Evolutionary conservation across 1,140 invertebrate genomes (phyloP).

Genomic region (Calosoma granatense): DNA sequence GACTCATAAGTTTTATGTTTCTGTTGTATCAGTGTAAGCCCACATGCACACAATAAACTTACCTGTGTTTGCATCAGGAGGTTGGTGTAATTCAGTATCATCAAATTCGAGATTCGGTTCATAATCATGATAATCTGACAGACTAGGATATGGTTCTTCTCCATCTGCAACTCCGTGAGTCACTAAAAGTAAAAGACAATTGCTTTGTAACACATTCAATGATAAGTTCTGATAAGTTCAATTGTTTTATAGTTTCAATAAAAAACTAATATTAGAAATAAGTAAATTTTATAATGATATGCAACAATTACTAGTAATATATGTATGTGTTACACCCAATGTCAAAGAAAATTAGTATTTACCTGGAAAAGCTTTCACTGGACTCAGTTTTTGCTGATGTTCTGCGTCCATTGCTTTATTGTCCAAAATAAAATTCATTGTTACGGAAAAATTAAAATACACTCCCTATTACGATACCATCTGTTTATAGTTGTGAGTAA

Average conservation of each 20-base stretch:
- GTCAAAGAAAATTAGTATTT: too few relatives aligned
- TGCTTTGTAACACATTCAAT: not conserved
- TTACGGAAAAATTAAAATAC: not conserved
- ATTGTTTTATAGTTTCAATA: not conserved
- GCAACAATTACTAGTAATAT: too few relatives aligned
- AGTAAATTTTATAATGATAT: not conserved
- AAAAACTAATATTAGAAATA: not conserved
- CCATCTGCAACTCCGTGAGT: constrained; percentile 37
- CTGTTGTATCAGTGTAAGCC: too few relatives aligned
- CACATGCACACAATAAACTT: too few relatives aligned
- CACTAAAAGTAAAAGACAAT: not conserved
- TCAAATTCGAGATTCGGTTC: constrained; percentile 93
- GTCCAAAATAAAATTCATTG: constrained; percentile 7
- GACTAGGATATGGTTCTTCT: constrained; percentile 77
- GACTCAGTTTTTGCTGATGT: constrained; percentile 33
- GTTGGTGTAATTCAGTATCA: constrained; percentile 75
- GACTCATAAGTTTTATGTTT: too few relatives aligned
- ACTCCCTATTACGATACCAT: not conserved
- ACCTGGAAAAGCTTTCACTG: constrained; percentile 35
- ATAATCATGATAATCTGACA: constrained; percentile 86
- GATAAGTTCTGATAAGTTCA: not conserved
- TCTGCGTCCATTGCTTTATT: constrained; percentile 30
- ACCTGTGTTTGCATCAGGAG: constrained; percentile 38
- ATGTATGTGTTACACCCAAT: too few relatives aligned
- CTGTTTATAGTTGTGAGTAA: not conserved